A percentile compares a stretch with the other conserved stretches of the same genome.
phyloP scores from a whole-genome alignment of 1,140 invertebrate genomes.

The Drosophila ercepeae region DNA sequence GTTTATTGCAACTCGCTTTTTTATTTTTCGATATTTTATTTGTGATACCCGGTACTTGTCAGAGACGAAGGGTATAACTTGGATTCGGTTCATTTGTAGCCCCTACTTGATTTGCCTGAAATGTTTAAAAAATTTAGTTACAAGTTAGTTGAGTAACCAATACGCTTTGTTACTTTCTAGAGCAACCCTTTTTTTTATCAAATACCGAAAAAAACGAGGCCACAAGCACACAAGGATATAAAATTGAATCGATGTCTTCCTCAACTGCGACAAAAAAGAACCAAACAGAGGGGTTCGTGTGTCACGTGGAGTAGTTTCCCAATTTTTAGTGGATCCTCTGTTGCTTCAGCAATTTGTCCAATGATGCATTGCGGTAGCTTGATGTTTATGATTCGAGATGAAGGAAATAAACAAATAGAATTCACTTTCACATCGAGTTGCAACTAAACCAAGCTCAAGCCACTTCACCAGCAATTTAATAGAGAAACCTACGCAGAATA shows the following conservation, averaged over 20 bases:
- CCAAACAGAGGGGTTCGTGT: conserved; percentile 3
- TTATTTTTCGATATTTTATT: neutral
- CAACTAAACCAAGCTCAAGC: conserved; percentile 20
- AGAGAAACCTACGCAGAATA: conserved; percentile 7
- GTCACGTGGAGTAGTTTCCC: conserved; percentile 38
- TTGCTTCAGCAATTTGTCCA: conserved; percentile 62
- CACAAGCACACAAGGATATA: conserved; percentile 53
- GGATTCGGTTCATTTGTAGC: too few species aligned
- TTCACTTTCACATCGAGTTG: neutral
- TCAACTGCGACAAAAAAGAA: conserved; percentile 52
- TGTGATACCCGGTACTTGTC: neutral
- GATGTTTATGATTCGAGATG: conserved; percentile 59
- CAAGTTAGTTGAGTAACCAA: too few species aligned
- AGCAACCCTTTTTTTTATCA: conserved; percentile 11
- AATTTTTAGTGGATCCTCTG: conserved; percentile 30
- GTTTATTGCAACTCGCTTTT: conserved; percentile 22
- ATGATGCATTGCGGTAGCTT: conserved; percentile 69
- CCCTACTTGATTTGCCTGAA: too few species aligned
- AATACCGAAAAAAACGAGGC: conserved; percentile 39
- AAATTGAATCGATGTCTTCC: conserved; percentile 74
- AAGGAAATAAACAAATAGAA: conserved; percentile 37
- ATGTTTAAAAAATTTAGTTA: too few species aligned
- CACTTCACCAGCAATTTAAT: conserved; percentile 23
- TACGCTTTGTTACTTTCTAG: neutral
- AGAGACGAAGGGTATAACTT: neutral